Evolutionary conservation across 2,888 invertebrate species (phyloP), one percentile per base, ranked within the genome.

Genomic region (Drosophila greeni): DNA sequence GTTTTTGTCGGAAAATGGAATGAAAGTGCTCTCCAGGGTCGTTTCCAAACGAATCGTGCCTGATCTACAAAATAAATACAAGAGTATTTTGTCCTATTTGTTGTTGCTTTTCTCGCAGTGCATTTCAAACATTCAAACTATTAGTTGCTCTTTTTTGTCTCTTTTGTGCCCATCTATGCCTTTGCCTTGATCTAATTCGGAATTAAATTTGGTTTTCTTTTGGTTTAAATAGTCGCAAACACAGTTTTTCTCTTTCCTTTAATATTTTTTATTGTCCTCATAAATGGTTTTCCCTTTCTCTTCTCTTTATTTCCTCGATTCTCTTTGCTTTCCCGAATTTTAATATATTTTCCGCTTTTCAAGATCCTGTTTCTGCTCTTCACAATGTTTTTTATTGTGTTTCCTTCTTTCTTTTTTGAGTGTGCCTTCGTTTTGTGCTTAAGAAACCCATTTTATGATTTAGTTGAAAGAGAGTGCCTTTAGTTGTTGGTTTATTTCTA

Each of bases 261-360:
- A 59, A 73, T 58, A 67, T 76, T 74, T 72, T 82, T 86, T 86
- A 86, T 86, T 86, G 86, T 86, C 86, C 77, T 84, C 75, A 76
- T 82, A 79, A 78, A 74, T 76, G 72, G 66, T 66, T 55, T 71
- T 54, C 18, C 53, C 47, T 52, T 57, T 56, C 51, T 29, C 51
- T 24, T 36, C 34, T 8, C 23, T 33, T 6, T 2, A 20, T 20
- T 33, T n/a, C n/a, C 33, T 23, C 7, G n/a, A 36, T 16, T 7
- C 24, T n/a, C 4, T 37, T 23, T 39, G n/a, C n/a, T 48, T 7
- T 53, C 8, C 26, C 42, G 16, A 42, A 36, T 24, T 40, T 49
- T n/a, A 18, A 47, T 39, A 39, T 24, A 9, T 47, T 26, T 64
- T 37, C 29, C 24, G 42, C 39, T 34, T 49, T 40, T 48, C 48